Percentiles rank a stretch among this genome's conserved stretches.
Conservation (phyloP, 2,888 invertebrate species). For the Spilarctia lutea region DNA sequence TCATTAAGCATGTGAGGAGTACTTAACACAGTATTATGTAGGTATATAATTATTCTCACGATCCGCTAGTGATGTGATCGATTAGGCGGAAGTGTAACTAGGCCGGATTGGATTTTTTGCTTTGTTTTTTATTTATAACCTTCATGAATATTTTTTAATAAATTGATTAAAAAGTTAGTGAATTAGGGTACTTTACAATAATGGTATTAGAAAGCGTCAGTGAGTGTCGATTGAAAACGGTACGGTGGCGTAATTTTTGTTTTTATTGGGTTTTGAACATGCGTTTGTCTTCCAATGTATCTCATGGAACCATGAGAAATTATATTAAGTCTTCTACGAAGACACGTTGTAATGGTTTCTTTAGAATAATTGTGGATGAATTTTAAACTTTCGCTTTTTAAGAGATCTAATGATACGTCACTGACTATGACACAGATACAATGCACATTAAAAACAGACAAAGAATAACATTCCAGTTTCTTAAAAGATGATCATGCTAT, state of each 20-base stretch:
- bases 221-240: neutral
- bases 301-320: neutral
- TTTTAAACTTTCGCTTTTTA: neutral
- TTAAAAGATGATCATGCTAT: neutral
- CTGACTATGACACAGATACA: neutral
- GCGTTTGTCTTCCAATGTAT: neutral
- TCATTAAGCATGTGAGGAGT: neutral
- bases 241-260: neutral
- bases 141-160: neutral
- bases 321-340: neutral
- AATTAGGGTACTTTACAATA: neutral
- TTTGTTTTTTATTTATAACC: neutral
- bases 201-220: neutral
- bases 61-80: slow-evolving; percentile 14
- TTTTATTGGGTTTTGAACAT: neutral
- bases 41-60: slow-evolving; percentile 11
- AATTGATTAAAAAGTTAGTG: neutral
- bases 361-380: neutral
- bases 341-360: neutral
- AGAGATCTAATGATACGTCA: too few species aligned
- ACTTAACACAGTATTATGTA: slow-evolving; percentile 11
- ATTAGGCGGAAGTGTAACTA: slow-evolving; percentile 10
- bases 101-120: neutral
- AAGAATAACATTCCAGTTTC: neutral
- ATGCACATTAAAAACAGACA: neutral